Conservation (phyloP, 30 jellyfish, hydroid and myxozoan genomes). For the Aurelia sp. region DNA sequence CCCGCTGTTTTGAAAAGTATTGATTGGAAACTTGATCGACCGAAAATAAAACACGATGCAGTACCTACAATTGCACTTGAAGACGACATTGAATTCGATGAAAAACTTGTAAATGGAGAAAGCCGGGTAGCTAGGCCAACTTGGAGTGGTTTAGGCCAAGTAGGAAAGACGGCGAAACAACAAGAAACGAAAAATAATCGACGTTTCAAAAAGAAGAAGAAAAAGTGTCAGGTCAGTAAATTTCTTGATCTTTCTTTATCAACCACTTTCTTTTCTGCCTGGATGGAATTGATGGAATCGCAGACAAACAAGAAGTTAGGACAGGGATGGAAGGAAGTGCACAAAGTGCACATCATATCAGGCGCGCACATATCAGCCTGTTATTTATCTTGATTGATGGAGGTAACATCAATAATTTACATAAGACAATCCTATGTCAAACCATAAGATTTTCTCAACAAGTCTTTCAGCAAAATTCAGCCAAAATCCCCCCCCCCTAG, state of each 20-base stretch:
- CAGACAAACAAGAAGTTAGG: too few species aligned
- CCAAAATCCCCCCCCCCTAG: too few species aligned
- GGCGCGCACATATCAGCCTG: too few species aligned
- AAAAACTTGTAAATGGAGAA: slow-evolving; percentile 15
- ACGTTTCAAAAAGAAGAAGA: slow-evolving; percentile 17
- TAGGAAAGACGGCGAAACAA: background rate
- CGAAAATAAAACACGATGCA: slow-evolving; percentile 64
- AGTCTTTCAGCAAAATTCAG: too few species aligned
- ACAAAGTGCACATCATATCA: too few species aligned
- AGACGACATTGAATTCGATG: background rate
- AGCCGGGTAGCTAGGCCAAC: slow-evolving; percentile 14
- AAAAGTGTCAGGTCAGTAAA: slow-evolving; percentile 41
- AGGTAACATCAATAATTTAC: too few species aligned
- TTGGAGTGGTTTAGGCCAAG: background rate
- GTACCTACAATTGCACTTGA: slow-evolving; percentile 53
- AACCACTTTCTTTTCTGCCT: too few species aligned
- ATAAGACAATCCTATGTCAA: too few species aligned
- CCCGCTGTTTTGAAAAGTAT: slow-evolving; percentile 76
- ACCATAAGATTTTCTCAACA: too few species aligned
- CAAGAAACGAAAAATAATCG: slow-evolving; percentile 23
- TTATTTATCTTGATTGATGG: too few species aligned
- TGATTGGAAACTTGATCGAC: slow-evolving; percentile 74
- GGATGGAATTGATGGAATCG: too few species aligned
- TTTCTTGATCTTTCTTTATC: background rate
- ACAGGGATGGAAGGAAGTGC: too few species aligned